Evolutionary conservation across 2,797 vertebrate species (phyloP), one percentile per base, ranked within the genome.

Genomic region (Arctocebus calabarensis): DNA sequence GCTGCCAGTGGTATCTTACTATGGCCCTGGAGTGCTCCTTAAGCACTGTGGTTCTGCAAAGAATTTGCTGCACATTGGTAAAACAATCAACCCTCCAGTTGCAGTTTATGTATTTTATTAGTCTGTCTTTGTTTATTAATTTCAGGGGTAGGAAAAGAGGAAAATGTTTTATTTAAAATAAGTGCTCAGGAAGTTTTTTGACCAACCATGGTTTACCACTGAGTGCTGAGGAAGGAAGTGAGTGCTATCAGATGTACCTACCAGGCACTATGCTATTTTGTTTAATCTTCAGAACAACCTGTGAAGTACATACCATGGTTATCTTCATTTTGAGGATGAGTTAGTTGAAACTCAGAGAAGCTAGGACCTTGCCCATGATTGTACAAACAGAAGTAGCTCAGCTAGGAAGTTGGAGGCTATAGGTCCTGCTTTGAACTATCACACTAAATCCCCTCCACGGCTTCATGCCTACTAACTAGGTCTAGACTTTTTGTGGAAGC

Each of bases 401-500:
- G 68, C 40, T 40, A 43, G 81, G 17, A 55, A 43, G 48, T 34
- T 73, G 74, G 61, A 84, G 66, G 59, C 71, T 74, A 7, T 13
- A 79, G 34, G 20, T 70, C 45, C 48, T 17, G 52, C 74, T 55
- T 40, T 19, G 52, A 75, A 57, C 40, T 71, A 70, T 19, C 32
- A 25, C 16, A 40, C n/a, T 57, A 59, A 83, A 82, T 59, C 55
- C 29, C 64, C 12, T 48, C 29, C 7, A 1, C 16, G 19, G 40
- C 14, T 91, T 86, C 52, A 27, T 1, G 22, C 16, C 79, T 90
- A 2, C 68, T 81, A 27, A 84, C 32, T 29, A 84, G 57, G 27
- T 55, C 92, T 82, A 64, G 40, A 32, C 73, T 90, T 96, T 83
- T 75, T 16, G 3, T 22, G 27, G 45, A 96, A 94, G 64, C 77